Evolutionary conservation across 2,797 vertebrate genomes (phyloP).

Genomic region (Pelodytes ibericus): DNA sequence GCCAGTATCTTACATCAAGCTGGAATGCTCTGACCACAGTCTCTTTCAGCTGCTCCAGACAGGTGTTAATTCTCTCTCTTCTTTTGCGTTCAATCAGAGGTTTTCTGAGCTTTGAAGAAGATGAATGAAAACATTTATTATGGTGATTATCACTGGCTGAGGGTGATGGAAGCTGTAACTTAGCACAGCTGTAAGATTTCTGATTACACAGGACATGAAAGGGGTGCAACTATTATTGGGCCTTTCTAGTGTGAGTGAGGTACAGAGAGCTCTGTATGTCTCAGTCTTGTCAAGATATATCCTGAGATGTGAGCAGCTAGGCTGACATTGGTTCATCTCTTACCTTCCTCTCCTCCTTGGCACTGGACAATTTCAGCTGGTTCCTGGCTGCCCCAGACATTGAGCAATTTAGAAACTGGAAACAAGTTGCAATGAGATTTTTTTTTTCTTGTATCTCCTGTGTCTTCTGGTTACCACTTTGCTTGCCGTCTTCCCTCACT

Average conservation of each 20-base stretch:
- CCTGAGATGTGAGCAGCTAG: not conserved
- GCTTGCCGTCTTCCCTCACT: not conserved
- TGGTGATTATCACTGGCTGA: not conserved
- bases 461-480: not conserved
- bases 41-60: slow-evolving; percentile 87
- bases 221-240: too few species aligned
- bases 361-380: slow-evolving; percentile 70
- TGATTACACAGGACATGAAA: too few species aligned
- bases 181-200: too few species aligned
- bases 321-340: slow-evolving; percentile 18
- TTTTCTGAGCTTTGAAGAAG: slow-evolving; percentile 78
- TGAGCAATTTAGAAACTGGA: slow-evolving; percentile 15
- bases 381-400: slow-evolving; percentile 79
- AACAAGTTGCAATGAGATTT: slow-evolving; percentile 5
- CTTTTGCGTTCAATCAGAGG: slow-evolving; percentile 88
- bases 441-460: too few species aligned
- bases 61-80: slow-evolving; percentile 88
- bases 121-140: not conserved
- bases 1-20: slow-evolving; percentile 80
- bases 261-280: not conserved
- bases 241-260: not conserved
- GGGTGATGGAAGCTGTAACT: not conserved
- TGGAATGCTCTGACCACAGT: slow-evolving; percentile 83
- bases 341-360: slow-evolving; percentile 88
- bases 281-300: not conserved